phyloP scores from a whole-genome alignment of 2,888 invertebrate genomes.

The Orchestes rusci region DNA sequence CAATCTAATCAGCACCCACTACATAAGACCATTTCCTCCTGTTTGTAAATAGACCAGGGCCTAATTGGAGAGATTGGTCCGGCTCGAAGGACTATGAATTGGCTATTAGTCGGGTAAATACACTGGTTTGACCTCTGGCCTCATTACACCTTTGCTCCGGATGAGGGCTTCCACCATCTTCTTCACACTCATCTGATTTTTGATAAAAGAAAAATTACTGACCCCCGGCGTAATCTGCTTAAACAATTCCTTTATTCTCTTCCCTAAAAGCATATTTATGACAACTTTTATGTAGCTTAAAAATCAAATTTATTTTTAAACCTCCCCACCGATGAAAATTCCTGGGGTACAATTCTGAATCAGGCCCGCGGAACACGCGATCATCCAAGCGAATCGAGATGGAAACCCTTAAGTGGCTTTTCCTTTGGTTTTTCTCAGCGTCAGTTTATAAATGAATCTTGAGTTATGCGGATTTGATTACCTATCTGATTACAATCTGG shows the following conservation, averaged over 20 bases:
- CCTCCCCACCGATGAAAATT: conserved; percentile 24
- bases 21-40: conserved; percentile 26
- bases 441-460: conserved; percentile 34
- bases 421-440: conserved; percentile 36
- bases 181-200: conserved; percentile 11
- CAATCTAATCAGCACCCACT: conserved; percentile 12
- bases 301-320: conserved; percentile 28
- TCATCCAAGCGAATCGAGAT: conserved; percentile 36
- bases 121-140: conserved; percentile 23
- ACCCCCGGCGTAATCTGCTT: conserved; percentile 21
- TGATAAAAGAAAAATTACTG: conserved; percentile 20
- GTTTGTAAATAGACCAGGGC: conserved; percentile 41
- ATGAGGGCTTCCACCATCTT: no score
- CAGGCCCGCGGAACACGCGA: conserved; percentile 26
- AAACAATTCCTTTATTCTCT: conserved; percentile 23
- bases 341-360: conserved; percentile 23
- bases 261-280: conserved; percentile 24
- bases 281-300: conserved; percentile 27
- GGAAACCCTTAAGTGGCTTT: conserved; percentile 39
- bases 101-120: conserved; percentile 27
- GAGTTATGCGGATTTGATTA: conserved; percentile 33
- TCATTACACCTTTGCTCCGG: conserved; percentile 24
- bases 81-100: conserved; percentile 26
- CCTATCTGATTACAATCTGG: no score
- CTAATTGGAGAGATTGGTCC: conserved; percentile 41